phyloP scores from a whole-genome alignment of 1,140 invertebrate species.

The Zaprionus africanus region DNA sequence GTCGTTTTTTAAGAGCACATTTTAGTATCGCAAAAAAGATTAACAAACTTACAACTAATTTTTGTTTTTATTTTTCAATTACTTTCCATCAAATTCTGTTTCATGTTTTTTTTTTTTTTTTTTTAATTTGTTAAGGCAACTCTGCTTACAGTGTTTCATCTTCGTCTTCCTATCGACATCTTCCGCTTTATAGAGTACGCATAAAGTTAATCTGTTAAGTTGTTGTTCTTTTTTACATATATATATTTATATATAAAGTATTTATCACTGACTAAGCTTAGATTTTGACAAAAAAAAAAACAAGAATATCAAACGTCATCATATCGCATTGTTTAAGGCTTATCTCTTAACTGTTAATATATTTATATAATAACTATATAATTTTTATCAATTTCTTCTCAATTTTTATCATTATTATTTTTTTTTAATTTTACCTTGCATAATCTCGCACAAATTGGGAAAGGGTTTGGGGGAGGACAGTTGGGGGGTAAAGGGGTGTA shows the following conservation, averaged over 20 bases:
- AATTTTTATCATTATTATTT: conserved; percentile 16
- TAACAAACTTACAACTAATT: conserved; percentile 53
- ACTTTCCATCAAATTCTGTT: conserved; percentile 20
- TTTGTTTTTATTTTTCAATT: conserved; percentile 19
- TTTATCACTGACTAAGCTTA: conserved; percentile 75
- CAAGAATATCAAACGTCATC: conserved; percentile 77
- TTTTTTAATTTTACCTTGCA: conserved; percentile 31
- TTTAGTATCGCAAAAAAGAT: conserved; percentile 44
- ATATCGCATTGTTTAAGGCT: conserved; percentile 61
- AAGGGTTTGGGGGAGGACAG: not conserved
- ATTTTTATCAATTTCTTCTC: conserved; percentile 9
- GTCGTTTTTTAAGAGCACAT: conserved; percentile 51
- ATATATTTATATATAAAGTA: conserved; percentile 29
- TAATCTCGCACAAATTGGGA: conserved; percentile 45
- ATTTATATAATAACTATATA: conserved; percentile 21
- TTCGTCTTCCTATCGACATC: conserved; percentile 2
- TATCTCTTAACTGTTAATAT: conserved; percentile 8
- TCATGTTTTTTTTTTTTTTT: conserved; percentile 29
- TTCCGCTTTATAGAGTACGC: conserved; percentile 25
- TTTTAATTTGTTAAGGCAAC: conserved; percentile 60
- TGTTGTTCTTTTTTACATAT: conserved; percentile 3
- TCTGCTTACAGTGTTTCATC: conserved; percentile 53
- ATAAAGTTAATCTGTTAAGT: conserved; percentile 19
- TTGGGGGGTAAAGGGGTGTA: not conserved
- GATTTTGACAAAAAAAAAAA: conserved; percentile 42